These are phyloP conservation scores for Theodoxus fluviatilis DNA, from an alignment of 2,888 invertebrate genomes.

Conservation along the genomic window DNA sequence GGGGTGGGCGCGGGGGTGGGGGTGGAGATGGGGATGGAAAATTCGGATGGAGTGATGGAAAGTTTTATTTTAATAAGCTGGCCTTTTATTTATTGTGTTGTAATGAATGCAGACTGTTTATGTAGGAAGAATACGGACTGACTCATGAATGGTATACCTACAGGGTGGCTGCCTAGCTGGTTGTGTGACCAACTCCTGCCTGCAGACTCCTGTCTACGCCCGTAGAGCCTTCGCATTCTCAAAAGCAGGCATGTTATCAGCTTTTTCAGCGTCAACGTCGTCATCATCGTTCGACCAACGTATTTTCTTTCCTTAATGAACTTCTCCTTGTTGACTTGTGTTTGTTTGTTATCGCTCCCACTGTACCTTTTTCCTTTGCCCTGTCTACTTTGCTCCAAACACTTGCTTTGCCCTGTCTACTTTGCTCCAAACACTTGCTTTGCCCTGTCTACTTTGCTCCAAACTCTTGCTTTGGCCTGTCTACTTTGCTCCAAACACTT, in stretches of 20 bases:
- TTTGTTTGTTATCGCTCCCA: no score
- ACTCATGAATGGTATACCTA: background rate
- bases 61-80: background rate
- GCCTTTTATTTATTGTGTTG: background rate
- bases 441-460: no score
- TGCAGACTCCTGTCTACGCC: constrained; percentile 57
- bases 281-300: background rate
- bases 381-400: no score
- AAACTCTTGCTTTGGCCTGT: no score
- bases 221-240: constrained; percentile 52
- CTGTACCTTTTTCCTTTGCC: no score
- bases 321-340: no score
- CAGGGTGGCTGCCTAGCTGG: constrained; percentile 61
- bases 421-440: no score
- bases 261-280: background rate
- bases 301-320: no score
- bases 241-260: constrained; percentile 39
- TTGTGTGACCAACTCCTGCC: constrained; percentile 56
- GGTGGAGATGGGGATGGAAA: background rate
- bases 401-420: no score
- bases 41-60: background rate
- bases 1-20: background rate
- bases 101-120: no score
- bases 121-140: no score
- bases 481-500: no score